Evolutionary conservation across 2,888 invertebrate species (phyloP).

Genomic region (Tridacna crocea): DNA sequence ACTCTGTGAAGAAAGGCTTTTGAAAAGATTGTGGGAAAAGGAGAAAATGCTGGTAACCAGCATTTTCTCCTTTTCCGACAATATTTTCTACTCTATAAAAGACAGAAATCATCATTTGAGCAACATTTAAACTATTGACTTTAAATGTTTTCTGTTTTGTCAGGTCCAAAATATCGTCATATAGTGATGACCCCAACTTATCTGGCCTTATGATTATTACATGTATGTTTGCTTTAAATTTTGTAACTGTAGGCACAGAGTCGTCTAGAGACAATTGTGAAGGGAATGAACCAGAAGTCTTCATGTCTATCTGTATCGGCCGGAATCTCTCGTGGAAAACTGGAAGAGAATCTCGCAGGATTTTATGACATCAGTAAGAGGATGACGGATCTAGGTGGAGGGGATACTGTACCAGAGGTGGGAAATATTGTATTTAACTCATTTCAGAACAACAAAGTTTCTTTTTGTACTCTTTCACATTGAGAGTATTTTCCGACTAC

Average conservation of each 20-base stretch:
- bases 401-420: slow-evolving; percentile 58
- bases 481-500: no score
- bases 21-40: slow-evolving; percentile 1
- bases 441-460: no score
- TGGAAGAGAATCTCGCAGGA: slow-evolving; percentile 40
- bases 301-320: slow-evolving; percentile 42
- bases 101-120: no score
- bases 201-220: background rate
- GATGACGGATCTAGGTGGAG: slow-evolving; percentile 26
- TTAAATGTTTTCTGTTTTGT: no score
- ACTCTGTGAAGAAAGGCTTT: no score
- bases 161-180: no score
- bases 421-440: no score
- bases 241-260: background rate
- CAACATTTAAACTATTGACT: no score
- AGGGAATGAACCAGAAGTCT: slow-evolving; percentile 55
- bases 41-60: background rate
- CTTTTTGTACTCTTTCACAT: no score
- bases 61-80: background rate
- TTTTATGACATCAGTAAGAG: slow-evolving; percentile 48
- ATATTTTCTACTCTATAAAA: no score
- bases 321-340: slow-evolving; percentile 41
- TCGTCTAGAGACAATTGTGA: slow-evolving; percentile 35
- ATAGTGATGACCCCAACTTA: no score
- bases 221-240: background rate